phyloP scores from a whole-genome alignment of 2,888 invertebrate species.

The Oxyteleia sp. region DNA sequence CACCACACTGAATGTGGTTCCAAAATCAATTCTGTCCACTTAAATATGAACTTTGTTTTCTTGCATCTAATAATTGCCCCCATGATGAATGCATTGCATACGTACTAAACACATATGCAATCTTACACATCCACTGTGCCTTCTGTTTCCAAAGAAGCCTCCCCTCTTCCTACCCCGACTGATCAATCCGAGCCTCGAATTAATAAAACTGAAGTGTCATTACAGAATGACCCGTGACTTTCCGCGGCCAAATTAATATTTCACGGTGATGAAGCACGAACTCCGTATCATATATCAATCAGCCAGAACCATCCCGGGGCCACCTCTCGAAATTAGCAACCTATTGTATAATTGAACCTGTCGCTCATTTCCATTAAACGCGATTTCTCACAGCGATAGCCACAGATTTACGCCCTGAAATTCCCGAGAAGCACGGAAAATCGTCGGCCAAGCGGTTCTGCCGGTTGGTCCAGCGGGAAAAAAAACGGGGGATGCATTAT shows the following conservation, averaged over 20 bases:
- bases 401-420: conserved; percentile 31
- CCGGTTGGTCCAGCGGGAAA: conserved; percentile 53
- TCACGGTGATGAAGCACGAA: conserved; percentile 37
- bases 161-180: background rate
- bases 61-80: no score
- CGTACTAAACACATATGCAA: no score
- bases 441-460: conserved; percentile 66
- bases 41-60: no score
- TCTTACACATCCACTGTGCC: no score
- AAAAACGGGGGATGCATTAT: conserved; percentile 79
- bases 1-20: no score
- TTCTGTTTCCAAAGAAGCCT: no score
- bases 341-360: conserved; percentile 14
- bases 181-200: conserved; percentile 57
- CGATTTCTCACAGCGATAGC: conserved; percentile 72
- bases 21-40: no score
- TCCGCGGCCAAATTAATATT: conserved; percentile 32
- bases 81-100: no score
- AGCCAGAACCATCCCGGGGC: background rate
- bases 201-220: conserved; percentile 57
- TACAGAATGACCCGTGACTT: conserved; percentile 22
- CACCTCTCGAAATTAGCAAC: background rate
- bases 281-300: conserved; percentile 27
- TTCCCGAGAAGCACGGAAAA: conserved; percentile 67
- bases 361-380: conserved; percentile 5